phyloP scores from a whole-genome alignment of 1,140 invertebrate species.

The Diorhabda sublineata region DNA sequence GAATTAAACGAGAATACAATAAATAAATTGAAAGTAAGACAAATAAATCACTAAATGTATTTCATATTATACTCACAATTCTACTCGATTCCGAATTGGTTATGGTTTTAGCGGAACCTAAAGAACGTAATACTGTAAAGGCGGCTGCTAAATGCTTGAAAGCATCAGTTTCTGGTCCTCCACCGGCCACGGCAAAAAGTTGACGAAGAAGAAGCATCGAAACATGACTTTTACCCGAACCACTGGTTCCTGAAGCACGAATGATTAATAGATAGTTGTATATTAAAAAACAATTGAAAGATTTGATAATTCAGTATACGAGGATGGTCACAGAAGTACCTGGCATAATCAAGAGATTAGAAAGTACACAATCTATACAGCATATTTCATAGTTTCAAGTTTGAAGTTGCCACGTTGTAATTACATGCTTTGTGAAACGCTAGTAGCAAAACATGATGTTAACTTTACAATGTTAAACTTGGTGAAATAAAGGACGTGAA shows the following conservation, averaged over 20 bases:
- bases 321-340: no score
- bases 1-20: background rate
- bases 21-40: background rate
- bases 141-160: conserved; percentile 93
- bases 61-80: conserved; percentile 62
- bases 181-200: conserved; percentile 88
- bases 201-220: conserved; percentile 88
- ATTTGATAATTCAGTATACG: background rate
- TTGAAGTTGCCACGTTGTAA: no score
- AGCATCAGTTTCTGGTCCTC: conserved; percentile 91
- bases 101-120: conserved; percentile 85
- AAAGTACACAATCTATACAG: no score
- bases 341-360: no score
- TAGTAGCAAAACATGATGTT: no score
- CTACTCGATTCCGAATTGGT: conserved; percentile 90
- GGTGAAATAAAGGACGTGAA: no score
- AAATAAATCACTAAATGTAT: background rate
- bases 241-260: conserved; percentile 72
- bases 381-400: no score
- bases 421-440: no score
- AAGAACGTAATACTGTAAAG: conserved; percentile 85
- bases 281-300: background rate
- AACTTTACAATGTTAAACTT: no score
- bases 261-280: background rate
- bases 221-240: conserved; percentile 92